A percentile compares a stretch with the other conserved stretches of the same genome.
phyloP scores from a whole-genome alignment of 2,113 vertebrate species.

The Esox niger region DNA sequence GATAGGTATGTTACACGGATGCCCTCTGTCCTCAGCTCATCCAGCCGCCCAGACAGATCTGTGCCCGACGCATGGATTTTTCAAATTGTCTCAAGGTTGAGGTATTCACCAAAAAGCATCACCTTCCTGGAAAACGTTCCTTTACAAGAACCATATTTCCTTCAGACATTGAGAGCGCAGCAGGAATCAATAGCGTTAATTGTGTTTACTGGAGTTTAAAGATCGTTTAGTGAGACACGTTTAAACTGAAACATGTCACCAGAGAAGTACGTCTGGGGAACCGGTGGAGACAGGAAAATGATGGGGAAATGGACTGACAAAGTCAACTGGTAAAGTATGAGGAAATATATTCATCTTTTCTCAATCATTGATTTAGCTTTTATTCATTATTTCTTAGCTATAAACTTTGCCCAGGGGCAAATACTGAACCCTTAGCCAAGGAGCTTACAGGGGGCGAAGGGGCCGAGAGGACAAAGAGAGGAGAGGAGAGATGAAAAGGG shows the following conservation, averaged over 20 bases:
- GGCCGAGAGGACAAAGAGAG: neutral
- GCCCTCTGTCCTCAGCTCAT: constrained; percentile 12
- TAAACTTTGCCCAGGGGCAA: neutral
- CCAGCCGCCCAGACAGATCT: neutral
- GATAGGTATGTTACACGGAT: too few relatives aligned
- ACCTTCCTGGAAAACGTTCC: constrained; percentile 58
- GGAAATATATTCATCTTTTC: too few relatives aligned
- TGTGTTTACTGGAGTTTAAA: constrained; percentile 57
- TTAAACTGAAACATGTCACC: constrained; percentile 5
- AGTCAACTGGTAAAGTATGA: constrained; percentile 1
- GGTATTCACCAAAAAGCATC: constrained; percentile 45
- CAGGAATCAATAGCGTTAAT: constrained; percentile 64
- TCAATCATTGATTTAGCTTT: neutral
- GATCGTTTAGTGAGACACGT: constrained; percentile 34
- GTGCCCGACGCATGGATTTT: constrained; percentile 43
- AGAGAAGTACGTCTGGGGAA: constrained; percentile 21
- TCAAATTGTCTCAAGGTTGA: constrained; percentile 48
- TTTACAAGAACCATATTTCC: constrained; percentile 49
- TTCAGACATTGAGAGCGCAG: constrained; percentile 25
- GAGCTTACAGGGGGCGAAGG: neutral
- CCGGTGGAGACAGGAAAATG: constrained; percentile 21
- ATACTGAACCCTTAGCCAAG: neutral
- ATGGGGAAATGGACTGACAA: neutral
- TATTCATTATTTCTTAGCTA: neutral
- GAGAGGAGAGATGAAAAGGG: too few relatives aligned